A percentile compares a stretch with the other conserved stretches of the same genome.
Conservation (phyloP, 2,113 vertebrate genomes). For the Hemibagrus wyckioides region DNA sequence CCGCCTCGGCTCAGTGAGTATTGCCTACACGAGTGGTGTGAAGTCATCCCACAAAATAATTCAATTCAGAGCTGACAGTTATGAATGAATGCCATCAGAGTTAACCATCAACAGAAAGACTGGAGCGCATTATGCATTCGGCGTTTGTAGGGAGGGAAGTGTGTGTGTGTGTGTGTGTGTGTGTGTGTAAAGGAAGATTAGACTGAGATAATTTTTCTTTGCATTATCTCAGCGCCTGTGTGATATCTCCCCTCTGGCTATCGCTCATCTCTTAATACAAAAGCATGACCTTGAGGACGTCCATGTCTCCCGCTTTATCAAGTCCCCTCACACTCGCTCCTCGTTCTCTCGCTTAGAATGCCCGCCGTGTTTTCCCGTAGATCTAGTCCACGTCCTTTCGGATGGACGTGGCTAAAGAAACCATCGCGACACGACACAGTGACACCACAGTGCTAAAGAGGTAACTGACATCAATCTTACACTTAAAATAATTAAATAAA, state of each 20-base stretch:
- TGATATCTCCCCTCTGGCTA: slow-evolving; percentile 51
- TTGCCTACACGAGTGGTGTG: slow-evolving; percentile 31
- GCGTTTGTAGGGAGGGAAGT: neutral
- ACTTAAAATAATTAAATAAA: too few relatives aligned
- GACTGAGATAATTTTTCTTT: slow-evolving; percentile 57
- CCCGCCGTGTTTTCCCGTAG: neutral
- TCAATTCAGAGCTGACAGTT: slow-evolving; percentile 50
- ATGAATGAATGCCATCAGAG: slow-evolving; percentile 47
- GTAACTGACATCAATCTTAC: neutral
- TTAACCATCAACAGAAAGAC: slow-evolving; percentile 33
- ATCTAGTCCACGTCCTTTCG: neutral
- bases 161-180: slow-evolving; percentile 10
- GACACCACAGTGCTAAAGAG: neutral
- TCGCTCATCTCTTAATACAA: slow-evolving; percentile 52
- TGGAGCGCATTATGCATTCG: slow-evolving; percentile 30
- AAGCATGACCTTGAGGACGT: slow-evolving; percentile 59
- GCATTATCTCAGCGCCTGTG: slow-evolving; percentile 59
- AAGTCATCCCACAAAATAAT: slow-evolving; percentile 47
- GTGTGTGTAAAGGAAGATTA: slow-evolving; percentile 13
- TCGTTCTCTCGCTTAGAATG: slow-evolving; percentile 18
- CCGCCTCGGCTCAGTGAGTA: slow-evolving; percentile 2
- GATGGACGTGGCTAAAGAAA: neutral
- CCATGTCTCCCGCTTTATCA: slow-evolving; percentile 27
- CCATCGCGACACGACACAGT: too few relatives aligned
- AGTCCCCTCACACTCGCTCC: slow-evolving; percentile 35